Percentiles rank a stretch among this genome's conserved stretches.
Conservation (phyloP, 1,140 invertebrate genomes). For the Drepana arcuata region DNA sequence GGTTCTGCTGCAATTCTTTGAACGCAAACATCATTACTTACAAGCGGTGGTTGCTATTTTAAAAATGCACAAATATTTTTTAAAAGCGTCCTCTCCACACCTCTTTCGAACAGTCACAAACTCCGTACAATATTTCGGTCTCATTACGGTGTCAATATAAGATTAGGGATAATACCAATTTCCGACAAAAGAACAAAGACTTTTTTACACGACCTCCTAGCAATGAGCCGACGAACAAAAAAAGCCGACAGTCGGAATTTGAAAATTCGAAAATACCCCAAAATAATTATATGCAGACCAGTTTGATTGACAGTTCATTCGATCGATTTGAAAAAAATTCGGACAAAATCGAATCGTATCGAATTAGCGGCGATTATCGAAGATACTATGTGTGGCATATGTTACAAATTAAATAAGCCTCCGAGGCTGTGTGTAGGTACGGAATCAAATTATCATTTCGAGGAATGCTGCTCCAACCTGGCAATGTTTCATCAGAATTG, state of each 20-base stretch:
- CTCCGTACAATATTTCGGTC: slow-evolving; percentile 57
- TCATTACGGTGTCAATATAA: slow-evolving; percentile 68
- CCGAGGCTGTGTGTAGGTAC: no score
- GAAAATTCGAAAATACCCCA: slow-evolving; percentile 10
- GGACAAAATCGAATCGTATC: slow-evolving; percentile 14
- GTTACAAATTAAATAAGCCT: slow-evolving; percentile 6
- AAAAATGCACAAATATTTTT: no score
- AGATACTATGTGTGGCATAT: slow-evolving; percentile 17
- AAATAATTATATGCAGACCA: slow-evolving; percentile 15
- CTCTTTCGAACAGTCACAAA: slow-evolving; percentile 19
- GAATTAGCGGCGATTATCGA: slow-evolving; percentile 17
- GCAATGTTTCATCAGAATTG: no score
- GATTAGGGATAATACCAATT: slow-evolving; percentile 65
- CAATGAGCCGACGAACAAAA: slow-evolving; percentile 5
- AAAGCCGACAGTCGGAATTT: slow-evolving; percentile 8
- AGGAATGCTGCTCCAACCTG: no score
- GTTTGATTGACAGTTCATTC: slow-evolving; percentile 22
- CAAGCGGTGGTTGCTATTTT: no score
- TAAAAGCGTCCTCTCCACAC: slow-evolving; percentile 27
- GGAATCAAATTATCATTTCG: no score
- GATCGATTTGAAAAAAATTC: slow-evolving; percentile 11
- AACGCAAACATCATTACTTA: no score
- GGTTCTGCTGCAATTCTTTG: no score
- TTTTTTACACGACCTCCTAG: not conserved
- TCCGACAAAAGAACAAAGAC: slow-evolving; percentile 18